phyloP scores from a whole-genome alignment of 2,888 invertebrate species.

The Lamproptera curius region DNA sequence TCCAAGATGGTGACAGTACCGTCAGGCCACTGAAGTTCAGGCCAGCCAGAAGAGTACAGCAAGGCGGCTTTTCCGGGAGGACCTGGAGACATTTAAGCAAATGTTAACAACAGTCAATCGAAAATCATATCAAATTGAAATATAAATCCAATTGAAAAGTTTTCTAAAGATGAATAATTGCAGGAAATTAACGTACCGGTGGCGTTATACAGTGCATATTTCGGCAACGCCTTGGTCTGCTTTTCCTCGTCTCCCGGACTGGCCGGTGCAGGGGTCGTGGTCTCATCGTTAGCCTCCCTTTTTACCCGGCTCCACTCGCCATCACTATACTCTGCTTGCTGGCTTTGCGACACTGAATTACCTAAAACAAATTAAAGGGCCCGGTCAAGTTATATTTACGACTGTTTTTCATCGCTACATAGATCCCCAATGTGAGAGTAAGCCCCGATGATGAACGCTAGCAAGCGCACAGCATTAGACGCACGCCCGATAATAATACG shows the following conservation, averaged over 20 bases:
- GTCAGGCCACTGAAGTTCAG: slow-evolving; percentile 60
- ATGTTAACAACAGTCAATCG: too few species aligned
- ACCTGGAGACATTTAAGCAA: slow-evolving; percentile 34
- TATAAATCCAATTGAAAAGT: neutral
- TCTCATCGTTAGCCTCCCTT: slow-evolving; percentile 39
- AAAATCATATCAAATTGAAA: too few species aligned
- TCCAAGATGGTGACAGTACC: slow-evolving; percentile 46
- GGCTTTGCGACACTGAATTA: slow-evolving; percentile 61
- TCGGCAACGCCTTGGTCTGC: slow-evolving; percentile 46
- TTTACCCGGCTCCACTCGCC: slow-evolving; percentile 50
- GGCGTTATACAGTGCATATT: slow-evolving; percentile 73
- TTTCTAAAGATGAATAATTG: neutral
- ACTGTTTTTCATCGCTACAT: too few species aligned
- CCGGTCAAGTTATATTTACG: too few species aligned
- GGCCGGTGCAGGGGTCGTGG: slow-evolving; percentile 26
- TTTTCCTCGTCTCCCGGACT: slow-evolving; percentile 45
- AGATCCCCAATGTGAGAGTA: too few species aligned
- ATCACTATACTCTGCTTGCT: slow-evolving; percentile 45
- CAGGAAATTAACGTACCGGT: slow-evolving; percentile 46
- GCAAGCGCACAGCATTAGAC: too few species aligned
- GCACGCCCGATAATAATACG: too few species aligned
- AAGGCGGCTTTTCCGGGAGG: slow-evolving; percentile 65
- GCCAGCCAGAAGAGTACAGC: slow-evolving; percentile 73
- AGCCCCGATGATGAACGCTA: too few species aligned
- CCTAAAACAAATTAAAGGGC: slow-evolving; percentile 39